Conservation (phyloP, 2,888 invertebrate species). For the Pteria penguin region DNA sequence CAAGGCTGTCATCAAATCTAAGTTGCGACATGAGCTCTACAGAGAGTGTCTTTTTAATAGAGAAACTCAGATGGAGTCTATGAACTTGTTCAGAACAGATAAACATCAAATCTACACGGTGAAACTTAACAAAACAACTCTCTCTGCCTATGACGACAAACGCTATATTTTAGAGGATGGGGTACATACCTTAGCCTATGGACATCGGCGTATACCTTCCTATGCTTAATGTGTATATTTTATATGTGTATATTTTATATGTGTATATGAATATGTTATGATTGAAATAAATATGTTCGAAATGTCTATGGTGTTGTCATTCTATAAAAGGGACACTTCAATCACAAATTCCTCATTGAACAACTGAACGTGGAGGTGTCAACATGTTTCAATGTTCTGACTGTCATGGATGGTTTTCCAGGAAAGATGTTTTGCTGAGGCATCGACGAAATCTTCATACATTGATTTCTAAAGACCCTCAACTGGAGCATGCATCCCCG, state of each 20-base stretch:
- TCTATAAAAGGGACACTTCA: background rate
- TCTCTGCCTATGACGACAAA: conserved; percentile 53
- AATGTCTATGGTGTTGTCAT: too few relatives aligned
- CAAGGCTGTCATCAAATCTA: conserved; percentile 43
- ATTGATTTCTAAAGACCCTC: background rate
- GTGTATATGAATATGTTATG: too few relatives aligned
- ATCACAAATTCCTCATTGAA: background rate
- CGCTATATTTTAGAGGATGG: conserved; percentile 46
- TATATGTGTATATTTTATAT: too few relatives aligned
- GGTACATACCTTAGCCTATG: conserved; percentile 54
- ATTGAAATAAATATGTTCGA: too few relatives aligned
- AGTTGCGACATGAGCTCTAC: conserved; percentile 37
- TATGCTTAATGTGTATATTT: too few relatives aligned
- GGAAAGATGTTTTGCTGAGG: too few relatives aligned
- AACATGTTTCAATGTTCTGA: conserved; percentile 1
- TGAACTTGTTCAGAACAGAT: conserved; percentile 46
- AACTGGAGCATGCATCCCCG: background rate
- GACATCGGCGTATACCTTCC: conserved; percentile 40
- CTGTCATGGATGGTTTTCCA: too few relatives aligned
- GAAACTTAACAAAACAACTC: conserved; percentile 50
- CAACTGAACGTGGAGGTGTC: background rate
- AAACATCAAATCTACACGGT: conserved; percentile 49
- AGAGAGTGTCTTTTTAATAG: conserved; percentile 49
- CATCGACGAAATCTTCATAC: background rate
- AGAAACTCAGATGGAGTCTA: conserved; percentile 44